Base-by-base conservation (phyloP, 2,797 vertebrate species). In the Zonotrichia albicollis region DNA sequence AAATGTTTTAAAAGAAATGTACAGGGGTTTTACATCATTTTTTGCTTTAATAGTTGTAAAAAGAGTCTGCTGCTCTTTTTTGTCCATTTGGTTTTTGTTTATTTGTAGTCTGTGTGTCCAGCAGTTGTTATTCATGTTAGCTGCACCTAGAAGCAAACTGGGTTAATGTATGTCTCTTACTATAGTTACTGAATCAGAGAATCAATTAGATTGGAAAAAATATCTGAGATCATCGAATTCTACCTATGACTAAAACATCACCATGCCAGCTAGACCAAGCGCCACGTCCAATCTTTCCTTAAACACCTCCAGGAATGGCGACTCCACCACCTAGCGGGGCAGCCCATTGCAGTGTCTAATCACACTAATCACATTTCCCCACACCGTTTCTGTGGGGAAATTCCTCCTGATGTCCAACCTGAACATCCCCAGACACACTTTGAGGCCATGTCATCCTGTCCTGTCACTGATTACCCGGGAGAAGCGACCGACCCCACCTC, bases 51-150 rank as follows among this genome's bases (percentile, higher is more conserved):
- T 13, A 43, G 6, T 7, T 80, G 32, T 10, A 6, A 36, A 51
- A 17, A 27, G 26, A 27, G 22, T 38, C 17, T 29, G 16, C 36
- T 73, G 36, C 14, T 25, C 5, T 43, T 29, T 3, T 23, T 36
- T 36, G 36, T 36, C 36, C 36, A 36, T 36, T 23, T 34, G 54
- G 6, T 23, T 55, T 60, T 71, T 18, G n/a, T 5, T 3, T 21
- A 16, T 43, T 36, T 8, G 17, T 19, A 50, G 36, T 6, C 10
- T 9, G 1, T 1, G 0, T 12, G 32, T 57, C 30, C 36, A 29
- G 6, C 23, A 38, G 26, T 29, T 22, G 34, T 13, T 29, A 20
- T 2, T 25, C 2, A 8, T 0, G 1, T 48, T 60, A 5, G 4
- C 38, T 23, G 11, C 32, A 18, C 7, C 15, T 22, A 23, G 15